Evolutionary conservation across 2,797 vertebrate genomes (phyloP), one percentile per base, ranked within the genome.

Genomic region (Darevskia nairensis): DNA sequence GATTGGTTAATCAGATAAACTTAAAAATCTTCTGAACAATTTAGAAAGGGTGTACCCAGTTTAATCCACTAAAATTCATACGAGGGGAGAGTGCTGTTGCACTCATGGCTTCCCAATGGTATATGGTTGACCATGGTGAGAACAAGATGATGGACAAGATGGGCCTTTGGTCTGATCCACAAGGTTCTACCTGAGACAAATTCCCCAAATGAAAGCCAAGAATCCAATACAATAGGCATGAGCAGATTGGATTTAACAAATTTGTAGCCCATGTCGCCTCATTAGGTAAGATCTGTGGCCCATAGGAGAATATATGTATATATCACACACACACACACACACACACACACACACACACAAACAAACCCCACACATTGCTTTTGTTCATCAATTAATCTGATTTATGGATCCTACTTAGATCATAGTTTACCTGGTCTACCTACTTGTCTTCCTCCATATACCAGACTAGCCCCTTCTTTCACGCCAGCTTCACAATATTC

Each of bases 381-480:
- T 15, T 9, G 29, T 39, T 15, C 29, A 46, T 80, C 2, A 39
- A 39, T 8, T 25, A 13, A 32, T 46, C 32, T 29, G n/a, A 27
- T 2, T 15, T 19, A 41, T 21, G 23, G 59, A 46, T 44, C 41
- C 39, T 77, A 0, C 89, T 72, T 85, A 84, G 29, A 10, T 84
- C 27, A 21, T 77, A 6, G 32, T 96, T 94, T 96, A 99, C 99
- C 99, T 97, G 98, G 98, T 92, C 98, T 96, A 72, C 87, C 75
- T 61, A 99, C 98, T 95, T 98, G 98, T 91, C 84, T 96, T 90
- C 98, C 98, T 80, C 99, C 99, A 0, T 96, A 98, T 59, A 99
- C 97, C 86, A 99, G 94, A 0, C 98, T 99, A 84, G 99, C 99
- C 35, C 99, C 99, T 92, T 99, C 99, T 95, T 98, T 98, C 82